Evolutionary conservation across 2,797 vertebrate species (phyloP).

Genomic region (Podarcis siculus): DNA sequence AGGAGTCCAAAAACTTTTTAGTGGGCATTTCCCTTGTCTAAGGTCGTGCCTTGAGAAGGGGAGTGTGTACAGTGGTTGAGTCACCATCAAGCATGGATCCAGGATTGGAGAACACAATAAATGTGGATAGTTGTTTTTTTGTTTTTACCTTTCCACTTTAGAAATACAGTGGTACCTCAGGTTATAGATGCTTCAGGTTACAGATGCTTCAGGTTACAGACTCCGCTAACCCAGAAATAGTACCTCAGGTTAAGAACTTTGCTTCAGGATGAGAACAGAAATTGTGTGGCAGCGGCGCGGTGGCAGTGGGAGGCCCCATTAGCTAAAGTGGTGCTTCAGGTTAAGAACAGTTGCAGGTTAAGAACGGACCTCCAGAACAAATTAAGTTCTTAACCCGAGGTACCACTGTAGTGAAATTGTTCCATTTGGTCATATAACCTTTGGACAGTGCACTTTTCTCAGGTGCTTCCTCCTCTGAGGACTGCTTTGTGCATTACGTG

Average conservation of each 20-base stretch:
- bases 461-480: background rate
- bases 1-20: background rate
- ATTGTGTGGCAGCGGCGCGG: no score
- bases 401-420: background rate
- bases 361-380: no score
- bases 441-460: background rate
- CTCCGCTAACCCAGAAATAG: no score
- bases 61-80: background rate
- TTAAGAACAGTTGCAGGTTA: no score
- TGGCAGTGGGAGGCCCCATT: no score
- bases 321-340: no score
- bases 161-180: background rate
- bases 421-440: background rate
- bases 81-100: background rate
- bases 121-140: no score
- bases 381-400: no score
- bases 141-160: background rate
- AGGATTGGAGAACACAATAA: background rate
- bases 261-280: no score
- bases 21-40: background rate
- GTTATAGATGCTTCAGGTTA: no score
- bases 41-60: background rate
- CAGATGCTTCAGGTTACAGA: no score
- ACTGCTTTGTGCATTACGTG: background rate
- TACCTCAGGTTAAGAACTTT: no score